Base-by-base conservation (phyloP, 2,797 vertebrate species). In the Peromyscus aztecus region DNA sequence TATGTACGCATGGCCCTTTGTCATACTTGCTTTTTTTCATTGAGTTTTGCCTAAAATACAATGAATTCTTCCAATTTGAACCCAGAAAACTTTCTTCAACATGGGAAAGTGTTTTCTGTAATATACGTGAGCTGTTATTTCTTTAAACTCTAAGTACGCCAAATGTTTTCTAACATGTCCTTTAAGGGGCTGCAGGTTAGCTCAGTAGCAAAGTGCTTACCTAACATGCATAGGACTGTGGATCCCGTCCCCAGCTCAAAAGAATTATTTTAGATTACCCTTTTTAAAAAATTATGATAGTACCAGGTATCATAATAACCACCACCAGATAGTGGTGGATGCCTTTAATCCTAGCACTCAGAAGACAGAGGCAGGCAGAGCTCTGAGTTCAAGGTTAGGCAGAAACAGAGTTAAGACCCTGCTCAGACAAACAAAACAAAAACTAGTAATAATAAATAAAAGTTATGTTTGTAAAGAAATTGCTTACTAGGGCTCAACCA, bases 41-140 rank as follows among this genome's bases (percentile, higher is more conserved):
- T 85, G 40, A 95, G 40, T 94, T 90, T 96, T 93, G 11, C 16
- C 71, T 84, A 46, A 89, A 95, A 81, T 37, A 87, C 23, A 29
- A 10, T 76, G 16, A 89, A 91, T 2, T 9, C 46, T 71, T 94
- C n/a, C 43, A 80, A 71, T 57, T 23, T 73, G 11, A 61, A 90
- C 1, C 63, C 4, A 90, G 23, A 89, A 34, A 40, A 95, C 14
- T 76, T 88, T 85, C 43, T 76, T 96, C 31, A 87, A 90, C 9
- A 88, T 16, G 87, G 43, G 12, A 65, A 96, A 92, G 4, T 27
- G 10, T 65, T 84, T 71, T 59, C 3, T 73, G 17, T 93, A 88
- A 49, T 49, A 61, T 59, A 55, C 7, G n/a, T 27, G 23, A 40
- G 14, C 3, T n/a, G 10, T 37, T 37, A 31, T 77, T 61, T 61